Conservation (phyloP, 2,113 vertebrate species). For the Candoia aspera region DNA sequence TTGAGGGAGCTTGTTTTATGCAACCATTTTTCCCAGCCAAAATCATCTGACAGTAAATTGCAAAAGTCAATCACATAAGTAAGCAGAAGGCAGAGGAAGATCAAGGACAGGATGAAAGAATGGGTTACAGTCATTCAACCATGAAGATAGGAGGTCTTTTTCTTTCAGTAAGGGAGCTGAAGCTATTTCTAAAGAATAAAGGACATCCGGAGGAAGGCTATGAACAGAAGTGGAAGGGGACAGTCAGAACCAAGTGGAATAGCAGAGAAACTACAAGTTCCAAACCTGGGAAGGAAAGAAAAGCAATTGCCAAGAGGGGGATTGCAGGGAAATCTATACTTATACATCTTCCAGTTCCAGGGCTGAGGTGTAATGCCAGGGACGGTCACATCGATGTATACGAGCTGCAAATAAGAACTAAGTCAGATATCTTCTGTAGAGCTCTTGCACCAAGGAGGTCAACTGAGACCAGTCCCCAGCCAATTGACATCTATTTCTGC, state of each 20-base stretch:
- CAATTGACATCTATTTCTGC: neutral
- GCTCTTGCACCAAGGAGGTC: constrained; percentile 22
- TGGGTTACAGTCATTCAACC: constrained; percentile 15
- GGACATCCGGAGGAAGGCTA: constrained; percentile 32
- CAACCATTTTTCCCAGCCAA: neutral
- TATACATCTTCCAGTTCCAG: constrained; percentile 79
- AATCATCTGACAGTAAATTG: neutral
- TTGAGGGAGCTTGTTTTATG: neutral
- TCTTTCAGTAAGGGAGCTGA: neutral
- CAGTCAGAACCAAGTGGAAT: constrained; percentile 38
- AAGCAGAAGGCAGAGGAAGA: constrained; percentile 14
- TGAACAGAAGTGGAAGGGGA: constrained; percentile 40
- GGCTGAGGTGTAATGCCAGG: constrained; percentile 79
- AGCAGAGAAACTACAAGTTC: constrained; percentile 35
- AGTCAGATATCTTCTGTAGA: constrained; percentile 44
- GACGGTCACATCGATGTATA: constrained; percentile 72
- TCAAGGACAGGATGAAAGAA: constrained; percentile 18
- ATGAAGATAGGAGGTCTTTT: neutral
- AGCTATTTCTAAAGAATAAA: constrained; percentile 31
- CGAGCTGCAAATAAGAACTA: constrained; percentile 76
- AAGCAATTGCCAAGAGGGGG: constrained; percentile 49
- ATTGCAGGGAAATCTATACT: constrained; percentile 72
- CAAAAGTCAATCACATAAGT: constrained; percentile 3
- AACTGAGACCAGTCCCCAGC: neutral
- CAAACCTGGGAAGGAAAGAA: constrained; percentile 43